Base-by-base conservation (phyloP, 1,140 invertebrate species). In the Diabrotica virgifera region DNA sequence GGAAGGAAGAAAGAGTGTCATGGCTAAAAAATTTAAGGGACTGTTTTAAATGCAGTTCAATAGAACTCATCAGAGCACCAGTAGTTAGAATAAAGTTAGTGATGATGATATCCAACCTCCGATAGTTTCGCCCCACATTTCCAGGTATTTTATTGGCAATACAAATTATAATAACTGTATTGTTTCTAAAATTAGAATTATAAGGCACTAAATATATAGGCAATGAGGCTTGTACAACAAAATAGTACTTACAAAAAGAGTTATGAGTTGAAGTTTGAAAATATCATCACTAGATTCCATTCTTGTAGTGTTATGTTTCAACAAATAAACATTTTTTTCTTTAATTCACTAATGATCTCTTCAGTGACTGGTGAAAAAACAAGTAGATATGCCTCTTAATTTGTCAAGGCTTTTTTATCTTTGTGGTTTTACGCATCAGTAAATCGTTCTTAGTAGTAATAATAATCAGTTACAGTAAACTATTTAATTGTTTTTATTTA, bases 181-280 rank as follows among this genome's bases (percentile, higher is more conserved):
- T 51, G n/a, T 36, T 5, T 24, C 24, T 24, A 24, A 24, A 24
- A 24, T 24, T 2, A 24, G 24, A 24, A 2, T 24, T 24, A 24
- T 24, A n/a, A n/a, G 24, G 4, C 24, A 24, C 24, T 24, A n/a
- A n/a, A 4, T 24, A 24, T 24, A 24, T 24, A 24, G 24, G 24
- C 4, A 24, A 24, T 24, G 24, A 24, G 4, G 24, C 1, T 24
- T 24, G 24, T 24, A n/a, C n/a, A n/a, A n/a, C n/a, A 13, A 57
- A 59, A 36, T 46, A 4, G 36, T 46, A 59, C 66, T 64, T 63
- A 67, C 66, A 24, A 67, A 52, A 9, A 53, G 36, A 9, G 62
- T 59, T 10, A 67, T 63, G 8, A 67, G 38, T 59, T 63, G 66
- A 35, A 67, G 12, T 40, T 55, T 60, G 12, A 59, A 50, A 13